Evolutionary conservation across 2,888 invertebrate species (phyloP), one percentile per base, ranked within the genome.

Genomic region (Listrodromus nycthemerus): DNA sequence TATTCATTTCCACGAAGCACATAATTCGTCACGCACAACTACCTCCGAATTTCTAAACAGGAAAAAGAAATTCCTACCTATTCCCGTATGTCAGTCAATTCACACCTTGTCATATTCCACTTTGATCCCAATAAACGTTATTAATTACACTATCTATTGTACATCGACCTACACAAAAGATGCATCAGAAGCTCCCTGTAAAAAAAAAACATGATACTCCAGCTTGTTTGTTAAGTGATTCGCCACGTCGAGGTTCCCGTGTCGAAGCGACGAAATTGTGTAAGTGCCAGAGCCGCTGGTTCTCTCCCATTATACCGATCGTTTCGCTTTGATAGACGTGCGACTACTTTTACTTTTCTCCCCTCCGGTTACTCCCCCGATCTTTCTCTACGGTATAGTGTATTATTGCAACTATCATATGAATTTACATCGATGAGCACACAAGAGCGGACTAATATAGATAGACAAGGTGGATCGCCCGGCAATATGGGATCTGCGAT

Each of bases 151-250:
- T 58, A 80, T 85, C 86, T 86, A 85, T 86, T 86, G 85, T 86
- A 80, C 85, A 50, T 63, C 61, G 30, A 73, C 70, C 67, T 69
- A 70, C 75, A 87, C 83, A 85, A 87, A 84, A 84, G 85, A 86
- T 74, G 81, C 61, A 83, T 89, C 86, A 6, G 21, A 63, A 33
- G 30, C 37, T 61, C 48, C 27, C 0, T 6, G 4, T 58, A n/a
- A 52, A 52, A 55, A 58, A 50, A 63, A 63, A 75, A 7, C 30
- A 65, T 75, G 73, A 80, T 50, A 21, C 21, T 55, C 27, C 74
- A 61, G 33, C 58, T 84, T 91, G 91, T 91, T 91, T 90, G 91
- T 90, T 90, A 88, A 91, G 90, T 89, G 91, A 92, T 92, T 91
- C 89, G 89, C 87, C 85, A 89, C 87, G 88, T 86, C 86, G 87